Evolutionary conservation across 2,888 invertebrate genomes (phyloP), one percentile per base, ranked within the genome.

Genomic region (Caenorhabditis doughertyi): DNA sequence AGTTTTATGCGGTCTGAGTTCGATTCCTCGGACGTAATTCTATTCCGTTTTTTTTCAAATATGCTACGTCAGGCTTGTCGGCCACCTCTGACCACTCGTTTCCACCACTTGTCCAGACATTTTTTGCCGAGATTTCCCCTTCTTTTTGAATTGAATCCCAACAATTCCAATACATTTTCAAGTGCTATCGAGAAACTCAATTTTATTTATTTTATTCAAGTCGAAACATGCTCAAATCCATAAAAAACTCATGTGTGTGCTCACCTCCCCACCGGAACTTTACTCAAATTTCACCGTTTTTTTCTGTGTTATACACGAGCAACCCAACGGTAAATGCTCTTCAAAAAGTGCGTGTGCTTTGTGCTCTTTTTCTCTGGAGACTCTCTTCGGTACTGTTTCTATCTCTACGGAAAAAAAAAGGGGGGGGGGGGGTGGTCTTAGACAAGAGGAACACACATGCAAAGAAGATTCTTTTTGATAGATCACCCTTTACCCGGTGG

Each of bases 271-370:
- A 39, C 42, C 60, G 60, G 60, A 60, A 60, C 60, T 60, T 49
- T 51, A 51, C 65, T 51, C 65, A 65, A 51, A 51, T 65, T 70
- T 56, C 42, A 29, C 51, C n/a, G 18, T 35, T 35, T n/a, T n/a
- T n/a, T n/a, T n/a, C n/a, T n/a, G n/a, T n/a, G n/a, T n/a, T n/a
- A n/a, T n/a, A n/a, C n/a, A n/a, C n/a, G n/a, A n/a, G n/a, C n/a
- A n/a, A n/a, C n/a, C n/a, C n/a, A n/a, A n/a, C n/a, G n/a, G n/a
- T n/a, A n/a, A n/a, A 39, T 56, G 56, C 68, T 70, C 70, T 70
- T 70, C 56, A 70, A 70, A 70, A 70, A 70, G 70, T 70, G 70
- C 70, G 56, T 58, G n/a, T n/a, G n/a, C n/a, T n/a, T 51, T 35
- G 47, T 64, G 64, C 47, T 64, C 55, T 70, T 27, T 23, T 32